Base-by-base conservation (phyloP, 2,797 vertebrate genomes). In the Mallotus villosus region DNA sequence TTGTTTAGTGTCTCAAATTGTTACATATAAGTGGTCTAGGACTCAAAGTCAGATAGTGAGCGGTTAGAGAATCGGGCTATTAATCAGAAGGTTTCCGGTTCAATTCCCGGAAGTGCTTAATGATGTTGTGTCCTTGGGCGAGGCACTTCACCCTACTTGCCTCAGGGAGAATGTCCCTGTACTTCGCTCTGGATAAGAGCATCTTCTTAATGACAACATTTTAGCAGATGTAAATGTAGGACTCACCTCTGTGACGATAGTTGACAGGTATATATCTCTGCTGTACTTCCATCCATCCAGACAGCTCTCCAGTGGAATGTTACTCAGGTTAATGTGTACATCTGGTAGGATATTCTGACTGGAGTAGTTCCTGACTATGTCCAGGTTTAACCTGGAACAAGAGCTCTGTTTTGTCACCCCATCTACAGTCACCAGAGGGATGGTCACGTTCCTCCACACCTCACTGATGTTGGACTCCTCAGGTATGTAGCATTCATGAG, bases 201-300 rank as follows among this genome's bases (percentile, higher is more conserved):
- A n/a, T n/a, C n/a, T n/a, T n/a, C n/a, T n/a, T n/a, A n/a, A n/a
- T n/a, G n/a, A n/a, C n/a, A n/a, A n/a, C n/a, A n/a, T n/a, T n/a
- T n/a, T n/a, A n/a, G n/a, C n/a, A n/a, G n/a, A n/a, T n/a, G n/a
- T n/a, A n/a, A n/a, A n/a, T n/a, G n/a, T 12, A 46, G 41, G 1
- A 8, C 51, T 55, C 82, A 96, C 95, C 95, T 96, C 93, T 0
- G 92, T 76, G 1, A 92, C 73, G 62, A 95, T 92, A 9, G 95
- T 96, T 63, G 93, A 91, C 8, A 4, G 70, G 70, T 95, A 95
- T 21, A 85, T 59, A 22, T 90, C 91, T 2, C 37, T 87, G 82
- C 93, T 93, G 80, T 94, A 96, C 71, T 93, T 92, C 94, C 94
- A 96, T 16, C 95, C 92, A 78, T 95, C 94, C 85, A 91, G 9